Percentiles rank a stretch among this genome's conserved stretches.
Conservation (phyloP, 1,140 invertebrate species). For the Cardiocondyla obscurior region DNA sequence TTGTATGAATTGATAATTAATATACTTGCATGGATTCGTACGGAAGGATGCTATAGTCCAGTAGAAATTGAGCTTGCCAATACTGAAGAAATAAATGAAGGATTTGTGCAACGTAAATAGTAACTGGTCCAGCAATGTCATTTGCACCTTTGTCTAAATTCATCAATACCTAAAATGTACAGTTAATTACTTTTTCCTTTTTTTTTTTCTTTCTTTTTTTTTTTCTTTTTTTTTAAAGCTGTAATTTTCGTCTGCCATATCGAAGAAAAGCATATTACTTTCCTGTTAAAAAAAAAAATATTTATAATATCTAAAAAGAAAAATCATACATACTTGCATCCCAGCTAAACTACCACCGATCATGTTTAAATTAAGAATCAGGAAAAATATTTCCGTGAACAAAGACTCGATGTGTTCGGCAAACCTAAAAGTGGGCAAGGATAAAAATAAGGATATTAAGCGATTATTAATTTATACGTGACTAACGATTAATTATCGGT, state of each 20-base stretch:
- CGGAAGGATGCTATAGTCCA: conserved; percentile 70
- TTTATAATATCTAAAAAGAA: background rate
- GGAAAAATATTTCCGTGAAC: background rate
- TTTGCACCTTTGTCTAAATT: background rate
- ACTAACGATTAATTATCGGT: background rate
- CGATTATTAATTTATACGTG: background rate
- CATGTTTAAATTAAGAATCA: background rate
- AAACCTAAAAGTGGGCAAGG: conserved; percentile 37
- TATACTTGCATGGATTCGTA: conserved; percentile 58
- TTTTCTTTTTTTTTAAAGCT: no score
- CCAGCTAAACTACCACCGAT: background rate
- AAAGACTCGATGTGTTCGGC: background rate
- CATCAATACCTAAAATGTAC: conserved; percentile 5
- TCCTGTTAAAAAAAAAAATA: background rate
- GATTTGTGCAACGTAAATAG: background rate
- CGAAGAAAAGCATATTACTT: no score
- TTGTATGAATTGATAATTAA: background rate
- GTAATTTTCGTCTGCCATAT: background rate
- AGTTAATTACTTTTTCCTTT: background rate
- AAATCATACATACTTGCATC: background rate
- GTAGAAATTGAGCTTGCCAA: conserved; percentile 61
- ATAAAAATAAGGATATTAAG: background rate
- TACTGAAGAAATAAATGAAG: conserved; percentile 8
- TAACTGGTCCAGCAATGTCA: background rate
- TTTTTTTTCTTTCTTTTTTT: no score